A percentile compares a stretch with the other conserved stretches of the same genome.
These are phyloP conservation scores for Rhagonycha fulva DNA, from an alignment of 2,888 invertebrate genomes.

Conservation along the genomic window DNA sequence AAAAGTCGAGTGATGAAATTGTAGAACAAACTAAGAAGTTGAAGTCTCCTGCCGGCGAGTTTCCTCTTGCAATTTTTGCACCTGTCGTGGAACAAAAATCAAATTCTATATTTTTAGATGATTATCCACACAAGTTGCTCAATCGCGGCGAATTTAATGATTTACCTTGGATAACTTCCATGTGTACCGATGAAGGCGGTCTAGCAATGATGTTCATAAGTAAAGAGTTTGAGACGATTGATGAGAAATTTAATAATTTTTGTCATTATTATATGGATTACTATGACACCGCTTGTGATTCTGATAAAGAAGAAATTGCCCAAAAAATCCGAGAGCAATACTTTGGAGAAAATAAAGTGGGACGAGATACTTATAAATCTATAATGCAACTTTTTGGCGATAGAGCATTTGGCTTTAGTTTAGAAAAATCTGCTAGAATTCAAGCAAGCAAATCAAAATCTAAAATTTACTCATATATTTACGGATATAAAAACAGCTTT, in stretches of 20 bases:
- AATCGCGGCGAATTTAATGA: no score
- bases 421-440: constrained; percentile 60
- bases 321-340: constrained; percentile 8
- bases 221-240: constrained; percentile 45
- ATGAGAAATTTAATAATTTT: constrained; percentile 42
- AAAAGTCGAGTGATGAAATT: no score
- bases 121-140: no score
- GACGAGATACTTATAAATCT: no score
- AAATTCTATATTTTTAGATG: constrained; percentile 59
- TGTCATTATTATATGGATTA: constrained; percentile 41
- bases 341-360: no score
- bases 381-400: constrained; percentile 39
- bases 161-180: no score
- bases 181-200: constrained; percentile 67
- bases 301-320: constrained; percentile 34
- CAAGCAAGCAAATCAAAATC: constrained; percentile 60
- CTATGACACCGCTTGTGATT: constrained; percentile 38
- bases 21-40: no score
- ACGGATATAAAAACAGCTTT: not conserved
- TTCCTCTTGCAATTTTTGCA: not conserved
- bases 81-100: constrained; percentile 38
- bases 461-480: constrained; percentile 61
- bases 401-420: constrained; percentile 60
- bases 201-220: constrained; percentile 41
- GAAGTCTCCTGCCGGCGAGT: constrained; percentile 21